Evolutionary conservation across 2,797 vertebrate species (phyloP).

Genomic region (Intellagama lesueurii): DNA sequence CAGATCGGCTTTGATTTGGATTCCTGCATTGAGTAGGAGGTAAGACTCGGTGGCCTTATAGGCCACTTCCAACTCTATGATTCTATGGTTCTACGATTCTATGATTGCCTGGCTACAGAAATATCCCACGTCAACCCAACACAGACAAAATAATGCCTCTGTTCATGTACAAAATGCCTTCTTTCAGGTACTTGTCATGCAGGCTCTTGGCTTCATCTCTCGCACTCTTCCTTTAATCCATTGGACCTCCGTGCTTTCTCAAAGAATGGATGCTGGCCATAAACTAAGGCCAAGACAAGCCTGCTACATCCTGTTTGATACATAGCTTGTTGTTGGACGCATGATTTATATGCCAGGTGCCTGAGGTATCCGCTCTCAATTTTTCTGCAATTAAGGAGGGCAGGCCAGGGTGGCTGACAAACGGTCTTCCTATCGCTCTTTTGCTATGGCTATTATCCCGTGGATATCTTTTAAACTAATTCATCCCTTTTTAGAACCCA

Average conservation of each 20-base stretch:
- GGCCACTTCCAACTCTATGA: no score
- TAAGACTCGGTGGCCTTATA: no score
- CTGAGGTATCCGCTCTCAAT: conserved; percentile 63
- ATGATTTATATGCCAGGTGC: conserved; percentile 73
- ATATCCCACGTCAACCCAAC: background rate
- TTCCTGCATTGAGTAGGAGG: no score
- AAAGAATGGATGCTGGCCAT: background rate
- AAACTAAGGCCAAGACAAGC: conserved; percentile 25
- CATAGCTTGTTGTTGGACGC: conserved; percentile 63
- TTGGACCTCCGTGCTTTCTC: background rate
- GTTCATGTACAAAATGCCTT: background rate
- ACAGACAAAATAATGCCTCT: no score
- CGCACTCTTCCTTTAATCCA: background rate
- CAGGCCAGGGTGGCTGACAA: conserved; percentile 71
- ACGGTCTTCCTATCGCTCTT: conserved; percentile 67
- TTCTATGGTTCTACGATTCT: no score
- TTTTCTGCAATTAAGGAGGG: conserved; percentile 76
- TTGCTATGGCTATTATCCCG: conserved; percentile 64
- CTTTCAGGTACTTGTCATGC: background rate
- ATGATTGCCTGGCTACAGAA: no score
- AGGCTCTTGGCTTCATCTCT: background rate
- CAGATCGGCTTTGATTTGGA: no score
- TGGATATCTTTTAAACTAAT: conserved; percentile 74
- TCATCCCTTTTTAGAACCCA: conserved; percentile 65
- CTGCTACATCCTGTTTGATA: conserved; percentile 57